phyloP scores from a whole-genome alignment of 2,113 vertebrate species.

The Salvelinus namaycush region DNA sequence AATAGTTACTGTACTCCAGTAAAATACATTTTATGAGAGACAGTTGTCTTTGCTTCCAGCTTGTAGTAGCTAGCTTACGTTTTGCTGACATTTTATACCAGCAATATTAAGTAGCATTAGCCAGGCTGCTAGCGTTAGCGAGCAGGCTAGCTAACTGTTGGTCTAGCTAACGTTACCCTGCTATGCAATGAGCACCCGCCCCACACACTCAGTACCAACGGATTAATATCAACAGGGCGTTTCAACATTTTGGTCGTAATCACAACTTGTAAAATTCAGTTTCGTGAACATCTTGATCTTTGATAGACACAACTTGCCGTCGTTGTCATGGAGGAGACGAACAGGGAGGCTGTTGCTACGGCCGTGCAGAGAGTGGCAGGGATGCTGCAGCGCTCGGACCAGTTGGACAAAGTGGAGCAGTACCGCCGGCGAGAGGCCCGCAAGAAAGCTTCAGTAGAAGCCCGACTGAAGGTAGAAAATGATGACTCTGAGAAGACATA shows the following conservation, averaged over 20 bases:
- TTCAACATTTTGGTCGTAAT: background rate
- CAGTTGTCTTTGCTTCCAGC: too few relatives aligned
- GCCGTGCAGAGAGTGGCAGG: slow-evolving; percentile 96
- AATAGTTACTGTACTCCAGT: too few relatives aligned
- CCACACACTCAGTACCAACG: too few relatives aligned
- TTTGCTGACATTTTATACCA: too few relatives aligned
- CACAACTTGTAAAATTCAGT: background rate
- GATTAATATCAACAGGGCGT: background rate
- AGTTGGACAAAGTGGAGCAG: slow-evolving; percentile 98
- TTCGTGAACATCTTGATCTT: background rate
- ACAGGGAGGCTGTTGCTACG: slow-evolving; percentile 90
- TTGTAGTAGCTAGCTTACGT: too few relatives aligned
- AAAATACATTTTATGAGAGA: too few relatives aligned
- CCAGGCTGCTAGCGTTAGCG: too few relatives aligned
- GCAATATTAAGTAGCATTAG: too few relatives aligned
- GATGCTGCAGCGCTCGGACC: slow-evolving; percentile 96
- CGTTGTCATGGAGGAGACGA: slow-evolving; percentile 88
- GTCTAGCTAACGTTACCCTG: background rate
- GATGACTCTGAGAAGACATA: too few relatives aligned
- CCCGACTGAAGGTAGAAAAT: slow-evolving; percentile 84
- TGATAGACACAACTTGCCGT: background rate
- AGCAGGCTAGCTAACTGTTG: too few relatives aligned
- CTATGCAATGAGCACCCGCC: too few relatives aligned
- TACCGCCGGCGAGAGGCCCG: slow-evolving; percentile 93
- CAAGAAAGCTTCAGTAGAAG: slow-evolving; percentile 97